Conservation (phyloP, 2,113 vertebrate genomes). For the Bubo blakistoni region DNA sequence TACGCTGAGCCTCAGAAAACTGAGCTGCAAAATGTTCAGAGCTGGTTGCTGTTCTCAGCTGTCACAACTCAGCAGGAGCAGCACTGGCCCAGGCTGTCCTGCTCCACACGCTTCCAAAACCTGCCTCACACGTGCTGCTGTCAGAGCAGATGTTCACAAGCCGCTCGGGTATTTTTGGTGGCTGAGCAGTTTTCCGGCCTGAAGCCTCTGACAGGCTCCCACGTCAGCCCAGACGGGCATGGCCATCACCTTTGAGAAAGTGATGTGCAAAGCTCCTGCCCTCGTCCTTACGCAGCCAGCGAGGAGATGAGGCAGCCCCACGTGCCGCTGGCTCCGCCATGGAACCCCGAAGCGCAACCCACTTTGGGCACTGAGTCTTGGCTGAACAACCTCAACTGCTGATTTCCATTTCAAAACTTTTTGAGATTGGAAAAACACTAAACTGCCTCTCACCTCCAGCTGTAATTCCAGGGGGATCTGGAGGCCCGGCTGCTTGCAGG, state of each 20-base stretch:
- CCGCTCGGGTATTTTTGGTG: accelerated
- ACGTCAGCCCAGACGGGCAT: accelerated
- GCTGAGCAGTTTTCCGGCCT: not conserved
- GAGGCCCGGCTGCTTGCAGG: not conserved
- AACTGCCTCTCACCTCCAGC: accelerated
- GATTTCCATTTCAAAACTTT: accelerated
- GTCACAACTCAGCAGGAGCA: not conserved
- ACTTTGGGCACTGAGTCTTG: accelerated
- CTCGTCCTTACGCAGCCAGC: accelerated
- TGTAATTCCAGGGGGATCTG: not conserved
- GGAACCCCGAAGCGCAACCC: accelerated
- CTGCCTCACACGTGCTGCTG: not conserved
- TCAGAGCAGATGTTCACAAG: not conserved
- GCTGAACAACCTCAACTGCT: accelerated
- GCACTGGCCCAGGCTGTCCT: not conserved
- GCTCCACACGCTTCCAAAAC: accelerated
- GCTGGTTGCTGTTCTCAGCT: not conserved
- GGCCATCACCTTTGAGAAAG: accelerated
- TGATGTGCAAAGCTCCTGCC: not conserved
- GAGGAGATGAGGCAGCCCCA: not conserved
- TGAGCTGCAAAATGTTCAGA: not conserved
- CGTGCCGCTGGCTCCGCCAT: accelerated
- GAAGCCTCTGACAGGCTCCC: not conserved
- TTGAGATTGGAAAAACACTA: not conserved
- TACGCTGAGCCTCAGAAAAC: not conserved